Evolutionary conservation across 2,797 vertebrate species (phyloP), one percentile per base, ranked within the genome.

Genomic region (Centroberyx gerrardi): DNA sequence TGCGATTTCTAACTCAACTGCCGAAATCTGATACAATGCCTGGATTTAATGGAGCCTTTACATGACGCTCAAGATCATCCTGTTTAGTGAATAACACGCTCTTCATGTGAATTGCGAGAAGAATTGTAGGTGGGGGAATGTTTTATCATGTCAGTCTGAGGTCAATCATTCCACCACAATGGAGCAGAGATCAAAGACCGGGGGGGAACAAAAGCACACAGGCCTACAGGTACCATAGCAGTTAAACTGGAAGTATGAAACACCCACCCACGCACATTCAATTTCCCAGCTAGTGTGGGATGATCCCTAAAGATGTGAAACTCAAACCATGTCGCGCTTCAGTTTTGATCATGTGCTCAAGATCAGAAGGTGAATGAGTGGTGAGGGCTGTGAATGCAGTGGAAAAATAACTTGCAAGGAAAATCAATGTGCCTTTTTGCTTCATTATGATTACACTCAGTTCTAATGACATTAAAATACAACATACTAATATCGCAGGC

Each of bases 281-380:
- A 59, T 91, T 86, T 92, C 82, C 82, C 85, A 82, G 72, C 64
- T n/a, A 59, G 73, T 82, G 87, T 87, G 83, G 85, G 83, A 89
- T 78, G 75, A 80, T 90, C 85, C 81, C 62, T 64, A 63, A 88
- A 87, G 81, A 88, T 84, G 72, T 88, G 75, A 84, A 88, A 90
- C 76, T 73, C 64, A 87, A 79, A 81, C 81, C 53, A 38, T 63
- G 64, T 62, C 59, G 51, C 74, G 62, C 72, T 18, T 72, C 72
- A 80, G 76, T 81, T 84, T 79, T 87, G 66, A 83, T 87, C 69
- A 82, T 77, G 69, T 78, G 82, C 76, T 85, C 79, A 52, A 82
- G 69, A 61, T 84, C 59, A 80, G 48, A 79, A 62, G 66, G 54
- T 70, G 53, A 38, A 78, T 68, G 42, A 52, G 46, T 63, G 49